phyloP scores from a whole-genome alignment of 2,888 invertebrate genomes.

The Drosophila percnosoma region DNA sequence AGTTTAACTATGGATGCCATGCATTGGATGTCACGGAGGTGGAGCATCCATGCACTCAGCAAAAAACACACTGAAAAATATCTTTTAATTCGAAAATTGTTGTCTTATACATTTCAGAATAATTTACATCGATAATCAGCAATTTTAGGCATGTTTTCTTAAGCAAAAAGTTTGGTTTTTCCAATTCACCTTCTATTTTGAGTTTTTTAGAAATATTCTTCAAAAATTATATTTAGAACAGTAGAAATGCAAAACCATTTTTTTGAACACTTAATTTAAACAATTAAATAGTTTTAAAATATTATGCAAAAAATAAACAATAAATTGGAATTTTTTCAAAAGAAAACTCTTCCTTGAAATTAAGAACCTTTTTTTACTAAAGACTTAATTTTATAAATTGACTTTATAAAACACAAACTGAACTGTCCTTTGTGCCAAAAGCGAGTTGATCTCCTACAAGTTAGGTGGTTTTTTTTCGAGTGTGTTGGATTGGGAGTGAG shows the following conservation, averaged over 20 bases:
- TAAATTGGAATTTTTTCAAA: background rate
- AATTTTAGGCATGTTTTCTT: background rate
- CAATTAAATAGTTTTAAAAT: background rate
- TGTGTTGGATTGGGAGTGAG: slow-evolving; percentile 29
- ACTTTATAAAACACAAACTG: background rate
- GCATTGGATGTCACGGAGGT: background rate
- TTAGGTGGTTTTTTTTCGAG: background rate
- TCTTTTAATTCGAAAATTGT: too few species aligned
- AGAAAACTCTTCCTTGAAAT: background rate
- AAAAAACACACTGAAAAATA: background rate
- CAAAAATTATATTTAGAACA: too few species aligned
- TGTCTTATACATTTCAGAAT: too few species aligned
- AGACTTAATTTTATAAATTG: background rate
- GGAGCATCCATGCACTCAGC: background rate
- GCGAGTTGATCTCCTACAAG: background rate
- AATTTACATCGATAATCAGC: background rate
- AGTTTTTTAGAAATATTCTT: too few species aligned
- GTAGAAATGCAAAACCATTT: too few species aligned
- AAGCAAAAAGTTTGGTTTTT: background rate
- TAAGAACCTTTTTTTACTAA: background rate
- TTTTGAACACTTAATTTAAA: too few species aligned
- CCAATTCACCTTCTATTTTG: background rate
- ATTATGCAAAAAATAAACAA: background rate
- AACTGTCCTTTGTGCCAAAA: background rate
- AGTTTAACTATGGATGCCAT: background rate